Percentiles rank a stretch among this genome's conserved stretches.
Evolutionary conservation across 2,113 vertebrate genomes (phyloP).

Genomic region (Paralichthys olivaceus): DNA sequence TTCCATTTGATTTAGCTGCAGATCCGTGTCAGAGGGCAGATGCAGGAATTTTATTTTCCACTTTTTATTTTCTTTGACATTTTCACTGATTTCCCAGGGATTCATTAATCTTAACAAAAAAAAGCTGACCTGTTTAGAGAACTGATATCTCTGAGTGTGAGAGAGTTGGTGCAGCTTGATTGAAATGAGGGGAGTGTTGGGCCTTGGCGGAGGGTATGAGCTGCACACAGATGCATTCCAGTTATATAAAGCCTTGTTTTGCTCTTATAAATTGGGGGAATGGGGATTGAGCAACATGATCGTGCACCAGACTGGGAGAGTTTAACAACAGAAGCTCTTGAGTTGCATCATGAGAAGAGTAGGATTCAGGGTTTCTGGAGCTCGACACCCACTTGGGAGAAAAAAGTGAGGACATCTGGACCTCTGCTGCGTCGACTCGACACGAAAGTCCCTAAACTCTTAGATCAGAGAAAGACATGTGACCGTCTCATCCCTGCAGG

Average conservation of each 20-base stretch:
- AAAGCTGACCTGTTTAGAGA: no score
- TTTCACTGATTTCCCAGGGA: no score
- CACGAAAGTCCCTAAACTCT: not conserved
- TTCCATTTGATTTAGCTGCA: no score
- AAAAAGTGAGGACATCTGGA: not conserved
- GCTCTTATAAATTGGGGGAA: not conserved
- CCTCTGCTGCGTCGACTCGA: not conserved
- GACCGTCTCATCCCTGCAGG: not conserved
- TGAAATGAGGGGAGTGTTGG: not conserved
- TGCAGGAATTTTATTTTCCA: no score
- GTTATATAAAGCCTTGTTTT: not conserved
- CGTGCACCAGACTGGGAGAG: not conserved
- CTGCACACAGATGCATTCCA: not conserved
- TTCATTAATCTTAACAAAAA: no score
- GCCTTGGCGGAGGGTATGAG: no score
- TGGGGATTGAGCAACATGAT: not conserved
- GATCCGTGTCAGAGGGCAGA: no score
- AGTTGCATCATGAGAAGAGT: not conserved
- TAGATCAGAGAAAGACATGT: not conserved
- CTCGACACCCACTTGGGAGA: not conserved
- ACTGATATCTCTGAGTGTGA: no score
- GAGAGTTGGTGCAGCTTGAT: not conserved
- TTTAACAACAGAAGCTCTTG: not conserved
- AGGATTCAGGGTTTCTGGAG: not conserved
- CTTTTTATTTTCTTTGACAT: no score